phyloP scores from a whole-genome alignment of 2,888 invertebrate species.

The Formica aserva region DNA sequence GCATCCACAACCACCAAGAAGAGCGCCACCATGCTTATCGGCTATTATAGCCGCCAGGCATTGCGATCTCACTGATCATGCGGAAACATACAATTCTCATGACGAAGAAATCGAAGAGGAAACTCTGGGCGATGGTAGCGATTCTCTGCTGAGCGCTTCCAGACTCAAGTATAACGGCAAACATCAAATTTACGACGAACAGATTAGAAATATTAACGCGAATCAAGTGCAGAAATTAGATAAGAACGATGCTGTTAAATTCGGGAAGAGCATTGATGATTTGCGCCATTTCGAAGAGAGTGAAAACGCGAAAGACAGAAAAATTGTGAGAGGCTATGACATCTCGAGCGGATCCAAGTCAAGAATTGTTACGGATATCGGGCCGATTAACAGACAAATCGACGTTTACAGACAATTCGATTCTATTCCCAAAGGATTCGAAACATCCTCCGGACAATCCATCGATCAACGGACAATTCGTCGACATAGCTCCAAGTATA shows the following conservation, averaged over 20 bases:
- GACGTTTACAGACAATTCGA: constrained; percentile 69
- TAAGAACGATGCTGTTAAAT: constrained; percentile 28
- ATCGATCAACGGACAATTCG: constrained; percentile 65
- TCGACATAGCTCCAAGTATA: constrained; percentile 72
- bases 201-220: constrained; percentile 29
- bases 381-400: constrained; percentile 50
- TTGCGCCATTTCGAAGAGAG: constrained; percentile 43
- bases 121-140: constrained; percentile 87
- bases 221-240: constrained; percentile 60
- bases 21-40: constrained; percentile 86
- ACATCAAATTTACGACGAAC: constrained; percentile 61
- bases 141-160: constrained; percentile 90
- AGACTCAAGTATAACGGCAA: constrained; percentile 81
- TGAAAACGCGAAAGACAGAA: constrained; percentile 58
- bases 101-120: constrained; percentile 87
- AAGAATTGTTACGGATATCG: constrained; percentile 35
- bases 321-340: constrained; percentile 64
- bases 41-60: constrained; percentile 80
- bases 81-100: constrained; percentile 88
- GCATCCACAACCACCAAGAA: constrained; percentile 93
- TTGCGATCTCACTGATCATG: constrained; percentile 82
- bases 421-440: constrained; percentile 37
- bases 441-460: constrained; percentile 57
- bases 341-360: constrained; percentile 40
- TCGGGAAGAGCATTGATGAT: constrained; percentile 69